phyloP scores from a whole-genome alignment of 2,888 invertebrate genomes.

The Eristalis arbustorum region DNA sequence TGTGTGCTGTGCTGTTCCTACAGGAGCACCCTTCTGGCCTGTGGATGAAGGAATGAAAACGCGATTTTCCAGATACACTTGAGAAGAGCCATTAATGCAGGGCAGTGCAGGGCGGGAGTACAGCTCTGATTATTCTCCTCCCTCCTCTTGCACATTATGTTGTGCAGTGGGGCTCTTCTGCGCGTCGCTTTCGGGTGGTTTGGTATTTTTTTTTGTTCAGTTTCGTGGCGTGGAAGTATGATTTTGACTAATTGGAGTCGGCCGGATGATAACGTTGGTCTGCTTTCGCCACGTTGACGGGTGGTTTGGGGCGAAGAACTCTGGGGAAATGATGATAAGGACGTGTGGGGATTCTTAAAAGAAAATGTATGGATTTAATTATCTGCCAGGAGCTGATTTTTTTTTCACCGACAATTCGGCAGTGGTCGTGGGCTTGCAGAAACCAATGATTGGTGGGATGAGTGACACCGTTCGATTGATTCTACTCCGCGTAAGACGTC shows the following conservation, averaged over 20 bases:
- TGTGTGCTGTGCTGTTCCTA: slow-evolving; percentile 7
- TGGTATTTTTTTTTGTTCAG: not conserved
- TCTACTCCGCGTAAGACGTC: too few relatives aligned
- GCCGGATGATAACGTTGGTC: slow-evolving; percentile 16
- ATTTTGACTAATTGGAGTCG: slow-evolving; percentile 56
- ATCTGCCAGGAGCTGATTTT: too few relatives aligned
- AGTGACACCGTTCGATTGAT: too few relatives aligned
- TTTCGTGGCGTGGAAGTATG: slow-evolving; percentile 20
- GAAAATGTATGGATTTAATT: too few relatives aligned
- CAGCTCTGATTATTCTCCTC: slow-evolving; percentile 1
- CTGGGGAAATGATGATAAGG: slow-evolving; percentile 49
- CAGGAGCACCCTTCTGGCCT: not conserved
- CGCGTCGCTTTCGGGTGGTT: not conserved
- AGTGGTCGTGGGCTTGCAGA: too few relatives aligned
- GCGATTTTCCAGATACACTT: slow-evolving; percentile 38
- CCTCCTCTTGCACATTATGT: slow-evolving; percentile 7
- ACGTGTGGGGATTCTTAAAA: not conserved
- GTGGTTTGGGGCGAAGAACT: not conserved
- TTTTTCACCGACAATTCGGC: too few relatives aligned
- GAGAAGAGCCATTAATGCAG: slow-evolving; percentile 19
- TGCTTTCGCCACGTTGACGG: not conserved
- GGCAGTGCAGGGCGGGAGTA: not conserved
- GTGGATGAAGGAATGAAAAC: slow-evolving; percentile 31
- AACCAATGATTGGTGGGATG: too few relatives aligned
- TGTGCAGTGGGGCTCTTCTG: not conserved